phyloP scores from a whole-genome alignment of 2,888 invertebrate species.

The Mythimna loreyi region DNA sequence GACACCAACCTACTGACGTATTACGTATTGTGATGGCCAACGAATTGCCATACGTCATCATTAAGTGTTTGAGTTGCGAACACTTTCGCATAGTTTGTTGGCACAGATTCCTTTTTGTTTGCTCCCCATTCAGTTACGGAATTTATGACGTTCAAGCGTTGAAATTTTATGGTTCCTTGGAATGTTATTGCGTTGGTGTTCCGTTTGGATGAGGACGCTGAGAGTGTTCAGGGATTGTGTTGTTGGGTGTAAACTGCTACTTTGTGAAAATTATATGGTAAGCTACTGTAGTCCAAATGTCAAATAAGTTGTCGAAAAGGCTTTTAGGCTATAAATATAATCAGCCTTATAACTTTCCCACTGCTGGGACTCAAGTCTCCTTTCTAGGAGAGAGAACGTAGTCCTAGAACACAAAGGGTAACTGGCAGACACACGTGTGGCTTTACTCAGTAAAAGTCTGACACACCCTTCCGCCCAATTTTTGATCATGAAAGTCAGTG shows the following conservation, averaged over 20 bases:
- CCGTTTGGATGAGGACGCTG: slow-evolving; percentile 16
- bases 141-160: slow-evolving; percentile 57
- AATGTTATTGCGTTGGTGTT: slow-evolving; percentile 50
- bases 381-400: too few relatives aligned
- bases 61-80: slow-evolving; percentile 61
- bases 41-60: slow-evolving; percentile 62
- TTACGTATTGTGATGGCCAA: slow-evolving; percentile 65
- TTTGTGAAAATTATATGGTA: not conserved
- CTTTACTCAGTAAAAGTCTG: too few relatives aligned
- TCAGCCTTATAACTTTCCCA: too few relatives aligned
- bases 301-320: not conserved
- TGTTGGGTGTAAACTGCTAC: not conserved
- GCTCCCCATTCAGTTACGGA: slow-evolving; percentile 51
- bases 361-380: too few relatives aligned
- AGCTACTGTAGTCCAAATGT: not conserved
- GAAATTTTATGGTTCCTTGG: slow-evolving; percentile 52
- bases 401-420: too few relatives aligned
- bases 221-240: not conserved
- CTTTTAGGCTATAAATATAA: too few relatives aligned
- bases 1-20: slow-evolving; percentile 70
- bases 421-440: too few relatives aligned
- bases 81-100: slow-evolving; percentile 62
- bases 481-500: too few relatives aligned
- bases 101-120: slow-evolving; percentile 61
- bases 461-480: too few relatives aligned